These are phyloP conservation scores for Salvelinus alpinus DNA, from an alignment of 2,113 vertebrate genomes.

Conservation along the genomic window DNA sequence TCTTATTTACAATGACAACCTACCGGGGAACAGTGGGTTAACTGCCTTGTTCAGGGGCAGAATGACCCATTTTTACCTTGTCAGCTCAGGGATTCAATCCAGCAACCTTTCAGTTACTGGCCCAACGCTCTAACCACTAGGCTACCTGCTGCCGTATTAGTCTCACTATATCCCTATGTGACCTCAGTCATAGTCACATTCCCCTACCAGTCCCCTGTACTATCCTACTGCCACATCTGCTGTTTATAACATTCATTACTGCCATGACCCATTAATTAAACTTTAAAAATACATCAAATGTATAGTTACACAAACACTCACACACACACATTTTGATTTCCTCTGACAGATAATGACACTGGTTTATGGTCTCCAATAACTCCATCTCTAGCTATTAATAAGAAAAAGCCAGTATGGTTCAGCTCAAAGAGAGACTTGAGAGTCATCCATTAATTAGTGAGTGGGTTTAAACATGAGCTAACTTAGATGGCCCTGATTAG, in stretches of 20 bases:
- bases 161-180: too few relatives aligned
- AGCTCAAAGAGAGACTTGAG: not conserved
- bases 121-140: too few relatives aligned
- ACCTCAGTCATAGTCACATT: too few relatives aligned
- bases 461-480: conserved; percentile 26
- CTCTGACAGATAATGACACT: not conserved
- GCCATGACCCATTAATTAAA: not conserved
- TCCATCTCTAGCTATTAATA: not conserved
- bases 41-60: too few relatives aligned
- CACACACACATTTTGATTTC: not conserved
- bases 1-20: too few relatives aligned
- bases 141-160: too few relatives aligned
- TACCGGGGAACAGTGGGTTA: too few relatives aligned
- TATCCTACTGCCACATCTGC: not conserved
- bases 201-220: not conserved
- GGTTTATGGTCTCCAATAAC: not conserved
- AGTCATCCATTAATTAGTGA: conserved; percentile 47
- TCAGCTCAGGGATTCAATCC: too few relatives aligned
- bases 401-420: not conserved
- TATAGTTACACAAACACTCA: not conserved
- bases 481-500: conserved; percentile 41
- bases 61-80: too few relatives aligned
- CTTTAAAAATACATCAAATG: not conserved
- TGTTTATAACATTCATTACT: not conserved
- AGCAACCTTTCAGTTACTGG: too few relatives aligned